Evolutionary conservation across 2,113 vertebrate genomes (phyloP).

Genomic region (Elephas maximus): DNA sequence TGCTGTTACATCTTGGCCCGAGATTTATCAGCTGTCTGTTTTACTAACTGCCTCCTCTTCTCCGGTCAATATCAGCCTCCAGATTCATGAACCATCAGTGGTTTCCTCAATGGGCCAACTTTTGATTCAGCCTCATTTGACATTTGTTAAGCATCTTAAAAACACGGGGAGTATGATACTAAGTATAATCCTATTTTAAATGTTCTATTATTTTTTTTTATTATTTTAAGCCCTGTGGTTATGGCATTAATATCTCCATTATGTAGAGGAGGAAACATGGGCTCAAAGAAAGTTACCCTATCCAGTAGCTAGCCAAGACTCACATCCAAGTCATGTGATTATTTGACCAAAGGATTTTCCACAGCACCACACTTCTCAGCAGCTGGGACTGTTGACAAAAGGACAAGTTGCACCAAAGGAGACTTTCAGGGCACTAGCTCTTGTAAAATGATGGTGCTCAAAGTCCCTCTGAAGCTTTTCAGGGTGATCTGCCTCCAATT

Average conservation of each 20-base stretch:
- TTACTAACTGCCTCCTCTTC: too few relatives aligned
- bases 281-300: not conserved
- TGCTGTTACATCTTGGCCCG: too few relatives aligned
- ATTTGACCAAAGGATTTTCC: not conserved
- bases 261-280: not conserved
- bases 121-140: constrained; percentile 1
- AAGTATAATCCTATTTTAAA: not conserved
- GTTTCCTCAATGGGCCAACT: not conserved
- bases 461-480: not conserved
- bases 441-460: not conserved
- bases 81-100: too few relatives aligned
- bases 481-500: not conserved
- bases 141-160: constrained; percentile 32
- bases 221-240: not conserved
- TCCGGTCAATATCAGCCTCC: too few relatives aligned
- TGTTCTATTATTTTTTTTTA: too few relatives aligned
- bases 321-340: not conserved
- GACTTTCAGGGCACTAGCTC: not conserved
- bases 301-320: not conserved
- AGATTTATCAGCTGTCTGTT: too few relatives aligned
- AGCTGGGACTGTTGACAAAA: not conserved
- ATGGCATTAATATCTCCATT: not conserved
- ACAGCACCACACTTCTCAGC: not conserved
- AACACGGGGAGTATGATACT: not conserved
- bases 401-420: not conserved